Percentiles rank a stretch among this genome's conserved stretches.
Evolutionary conservation across 2,113 vertebrate genomes (phyloP).

Genomic region (Geococcyx californianus): DNA sequence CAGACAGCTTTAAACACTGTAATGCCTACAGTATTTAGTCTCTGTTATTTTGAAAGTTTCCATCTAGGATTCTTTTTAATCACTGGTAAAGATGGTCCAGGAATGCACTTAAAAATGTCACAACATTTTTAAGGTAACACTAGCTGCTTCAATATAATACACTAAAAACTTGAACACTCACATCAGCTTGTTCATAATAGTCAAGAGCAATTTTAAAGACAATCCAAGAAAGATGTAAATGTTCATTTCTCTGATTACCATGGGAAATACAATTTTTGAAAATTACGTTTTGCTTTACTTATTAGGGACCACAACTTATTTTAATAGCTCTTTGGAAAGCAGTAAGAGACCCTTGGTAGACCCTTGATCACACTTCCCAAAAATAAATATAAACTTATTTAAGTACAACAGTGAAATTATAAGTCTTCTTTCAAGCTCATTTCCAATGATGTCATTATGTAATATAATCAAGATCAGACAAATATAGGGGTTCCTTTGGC

Average conservation of each 20-base stretch:
- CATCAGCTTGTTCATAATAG: accelerated
- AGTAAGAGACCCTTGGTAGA: neutral
- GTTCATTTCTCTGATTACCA: neutral
- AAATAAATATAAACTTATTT: neutral
- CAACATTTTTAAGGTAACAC: neutral
- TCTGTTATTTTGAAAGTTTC: neutral
- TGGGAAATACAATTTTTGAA: neutral
- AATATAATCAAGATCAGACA: neutral
- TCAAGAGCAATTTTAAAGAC: neutral
- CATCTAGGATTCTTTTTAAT: neutral
- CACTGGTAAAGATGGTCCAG: neutral
- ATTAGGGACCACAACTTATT: neutral
- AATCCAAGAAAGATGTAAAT: neutral
- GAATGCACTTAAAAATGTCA: neutral
- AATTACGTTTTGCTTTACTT: neutral
- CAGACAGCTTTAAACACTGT: neutral
- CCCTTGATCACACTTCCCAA: neutral
- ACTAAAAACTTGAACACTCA: neutral
- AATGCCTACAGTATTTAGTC: neutral
- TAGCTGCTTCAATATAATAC: neutral
- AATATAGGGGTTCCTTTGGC: neutral
- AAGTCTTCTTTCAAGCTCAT: neutral
- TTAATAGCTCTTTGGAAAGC: neutral
- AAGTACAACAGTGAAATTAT: neutral
- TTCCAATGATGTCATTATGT: neutral